Evolutionary conservation across 2,113 vertebrate genomes (phyloP).

Genomic region (Onychostruthus taczanowskii): DNA sequence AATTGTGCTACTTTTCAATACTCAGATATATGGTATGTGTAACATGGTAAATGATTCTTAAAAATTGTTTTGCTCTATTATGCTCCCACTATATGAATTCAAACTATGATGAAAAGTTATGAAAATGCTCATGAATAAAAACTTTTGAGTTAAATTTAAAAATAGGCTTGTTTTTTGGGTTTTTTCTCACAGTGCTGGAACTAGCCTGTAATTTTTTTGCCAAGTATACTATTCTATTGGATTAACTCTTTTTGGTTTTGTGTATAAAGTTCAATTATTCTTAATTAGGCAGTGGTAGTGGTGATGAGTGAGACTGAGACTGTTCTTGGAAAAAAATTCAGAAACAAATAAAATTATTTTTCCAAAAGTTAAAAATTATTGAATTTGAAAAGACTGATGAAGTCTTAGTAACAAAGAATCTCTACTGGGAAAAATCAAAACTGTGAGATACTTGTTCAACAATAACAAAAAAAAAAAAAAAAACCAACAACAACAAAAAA

Average conservation of each 20-base stretch:
- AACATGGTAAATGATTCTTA: background rate
- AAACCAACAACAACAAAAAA: too few relatives aligned
- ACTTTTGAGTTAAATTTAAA: background rate
- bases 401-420: background rate
- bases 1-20: background rate
- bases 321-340: background rate
- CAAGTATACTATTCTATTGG: background rate
- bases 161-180: background rate
- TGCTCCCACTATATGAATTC: background rate
- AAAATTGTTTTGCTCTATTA: background rate
- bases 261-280: background rate
- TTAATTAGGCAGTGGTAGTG: background rate
- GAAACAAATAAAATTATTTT: background rate
- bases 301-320: background rate
- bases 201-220: background rate
- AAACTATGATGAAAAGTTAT: background rate
- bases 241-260: background rate
- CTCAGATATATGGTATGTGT: fast-evolving
- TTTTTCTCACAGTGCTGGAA: background rate
- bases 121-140: background rate
- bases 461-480: background rate
- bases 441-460: background rate
- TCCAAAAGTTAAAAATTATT: background rate
- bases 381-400: background rate
- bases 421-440: background rate